Base-by-base conservation (phyloP, 2,888 invertebrate species). In the Mimachlamys varia region DNA sequence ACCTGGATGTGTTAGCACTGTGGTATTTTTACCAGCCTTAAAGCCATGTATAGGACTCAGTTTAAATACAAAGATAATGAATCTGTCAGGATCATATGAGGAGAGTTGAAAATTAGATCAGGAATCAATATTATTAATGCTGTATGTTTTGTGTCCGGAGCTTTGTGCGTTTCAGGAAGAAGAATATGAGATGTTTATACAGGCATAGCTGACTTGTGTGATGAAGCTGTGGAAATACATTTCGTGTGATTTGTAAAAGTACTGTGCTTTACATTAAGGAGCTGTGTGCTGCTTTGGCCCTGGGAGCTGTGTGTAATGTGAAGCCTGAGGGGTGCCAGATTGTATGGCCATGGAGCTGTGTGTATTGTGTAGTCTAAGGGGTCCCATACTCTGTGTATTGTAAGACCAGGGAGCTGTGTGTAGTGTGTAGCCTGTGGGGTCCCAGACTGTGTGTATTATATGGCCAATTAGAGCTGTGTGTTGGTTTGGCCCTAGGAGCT, bases 61-160 rank as follows among this genome's bases (percentile, higher is more conserved):
- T 76, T 10, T 76, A 76, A 76, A 33, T 76, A 76, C 76, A 76
- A 27, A 27, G 33, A 76, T 76, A 76, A 76, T 76, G 76, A 76
- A 76, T 27, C 76, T 76, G 76, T 76, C 76, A 76, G 27, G 27
- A 33, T 33, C 12, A 76, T 76, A 27, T 76, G 33, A 27, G 33
- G 76, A 27, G 76, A 76, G 76, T 76, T 76, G 76, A 76, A 76
- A 76, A 76, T 76, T 33, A 76, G 13, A 76, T 76, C 27, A 12
- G 33, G 27, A 76, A 76, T 76, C 76, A 76, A 76, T 76, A 76
- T 33, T 76, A 33, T 33, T 76, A 76, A 76, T 76, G 15, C 33
- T 27, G 4, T 33, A 15, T 33, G 76, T 15, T 76, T 33, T 27
- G 76, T 76, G 22, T 76, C 76, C 0, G 27, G 33, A 76, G 76